Evolutionary conservation across 2,888 invertebrate genomes (phyloP).

Genomic region (Cantharis rustica): DNA sequence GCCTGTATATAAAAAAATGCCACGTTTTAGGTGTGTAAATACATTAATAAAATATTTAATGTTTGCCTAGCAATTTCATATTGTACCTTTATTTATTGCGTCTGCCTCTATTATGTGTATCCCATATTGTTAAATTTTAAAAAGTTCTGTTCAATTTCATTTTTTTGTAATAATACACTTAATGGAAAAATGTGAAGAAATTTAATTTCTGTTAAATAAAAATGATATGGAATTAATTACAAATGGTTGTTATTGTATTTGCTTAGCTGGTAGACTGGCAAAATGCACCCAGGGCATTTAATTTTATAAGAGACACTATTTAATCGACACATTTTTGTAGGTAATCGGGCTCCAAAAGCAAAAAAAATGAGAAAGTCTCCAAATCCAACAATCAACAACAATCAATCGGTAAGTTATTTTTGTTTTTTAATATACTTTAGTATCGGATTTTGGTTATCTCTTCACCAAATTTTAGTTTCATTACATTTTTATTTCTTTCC

Average conservation of each 20-base stretch:
- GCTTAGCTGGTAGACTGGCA: slow-evolving; percentile 29
- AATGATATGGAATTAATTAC: slow-evolving; percentile 48
- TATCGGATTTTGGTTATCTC: background rate
- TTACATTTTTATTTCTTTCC: background rate
- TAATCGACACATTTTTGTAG: slow-evolving; percentile 29
- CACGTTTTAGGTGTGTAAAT: slow-evolving; percentile 32
- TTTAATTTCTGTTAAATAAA: slow-evolving; percentile 49
- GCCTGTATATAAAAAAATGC: slow-evolving; percentile 35
- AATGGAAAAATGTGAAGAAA: slow-evolving; percentile 48
- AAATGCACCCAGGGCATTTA: slow-evolving; percentile 27
- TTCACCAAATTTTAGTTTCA: background rate
- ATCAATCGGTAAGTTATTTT: slow-evolving; percentile 42
- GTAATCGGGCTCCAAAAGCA: slow-evolving; percentile 56
- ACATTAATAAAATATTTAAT: slow-evolving; percentile 24
- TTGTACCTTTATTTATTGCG: slow-evolving; percentile 36
- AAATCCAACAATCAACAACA: slow-evolving; percentile 47
- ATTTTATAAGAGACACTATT: background rate
- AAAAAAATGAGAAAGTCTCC: slow-evolving; percentile 62
- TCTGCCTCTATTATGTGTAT: slow-evolving; percentile 49
- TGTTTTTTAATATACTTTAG: background rate
- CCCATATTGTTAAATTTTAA: slow-evolving; percentile 29
- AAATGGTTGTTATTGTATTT: slow-evolving; percentile 42
- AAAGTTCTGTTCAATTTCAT: slow-evolving; percentile 40
- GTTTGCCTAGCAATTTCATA: slow-evolving; percentile 36
- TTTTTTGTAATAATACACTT: slow-evolving; percentile 36